Conservation (phyloP, 2,797 vertebrate species). For the Presbytis comata region DNA sequence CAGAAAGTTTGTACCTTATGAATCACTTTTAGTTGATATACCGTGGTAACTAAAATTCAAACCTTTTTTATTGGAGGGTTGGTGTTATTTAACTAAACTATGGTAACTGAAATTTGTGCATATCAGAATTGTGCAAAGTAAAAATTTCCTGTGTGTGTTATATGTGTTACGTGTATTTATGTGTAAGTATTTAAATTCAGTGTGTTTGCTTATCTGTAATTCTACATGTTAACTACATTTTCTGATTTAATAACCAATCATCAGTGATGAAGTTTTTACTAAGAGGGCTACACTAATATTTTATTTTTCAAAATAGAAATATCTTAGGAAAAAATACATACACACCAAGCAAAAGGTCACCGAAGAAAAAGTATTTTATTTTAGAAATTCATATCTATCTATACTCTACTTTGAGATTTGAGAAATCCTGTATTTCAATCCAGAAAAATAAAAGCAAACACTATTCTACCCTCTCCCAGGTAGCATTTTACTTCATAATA, state of each 20-base stretch:
- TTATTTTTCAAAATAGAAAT: neutral
- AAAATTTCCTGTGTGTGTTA: neutral
- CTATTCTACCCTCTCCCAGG: neutral
- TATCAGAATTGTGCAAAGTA: neutral
- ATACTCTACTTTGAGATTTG: neutral
- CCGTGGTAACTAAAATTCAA: neutral
- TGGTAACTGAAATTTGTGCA: neutral
- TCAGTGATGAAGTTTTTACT: neutral
- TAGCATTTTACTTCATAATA: conserved; percentile 6
- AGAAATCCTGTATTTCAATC: neutral
- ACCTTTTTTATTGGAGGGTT: neutral
- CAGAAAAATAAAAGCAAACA: neutral
- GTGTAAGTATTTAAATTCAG: neutral
- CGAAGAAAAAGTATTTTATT: neutral
- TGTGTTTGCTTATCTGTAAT: neutral
- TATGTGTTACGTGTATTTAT: neutral
- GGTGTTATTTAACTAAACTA: neutral
- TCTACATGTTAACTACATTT: neutral
- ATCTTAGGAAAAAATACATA: neutral
- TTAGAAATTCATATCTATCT: neutral
- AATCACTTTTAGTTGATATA: neutral
- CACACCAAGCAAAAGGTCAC: neutral
- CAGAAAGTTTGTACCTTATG: neutral
- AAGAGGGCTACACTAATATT: neutral
- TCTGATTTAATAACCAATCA: neutral